These are phyloP conservation scores for Caracal caracal DNA, from an alignment of 2,113 vertebrate species.

Conservation along the genomic window DNA sequence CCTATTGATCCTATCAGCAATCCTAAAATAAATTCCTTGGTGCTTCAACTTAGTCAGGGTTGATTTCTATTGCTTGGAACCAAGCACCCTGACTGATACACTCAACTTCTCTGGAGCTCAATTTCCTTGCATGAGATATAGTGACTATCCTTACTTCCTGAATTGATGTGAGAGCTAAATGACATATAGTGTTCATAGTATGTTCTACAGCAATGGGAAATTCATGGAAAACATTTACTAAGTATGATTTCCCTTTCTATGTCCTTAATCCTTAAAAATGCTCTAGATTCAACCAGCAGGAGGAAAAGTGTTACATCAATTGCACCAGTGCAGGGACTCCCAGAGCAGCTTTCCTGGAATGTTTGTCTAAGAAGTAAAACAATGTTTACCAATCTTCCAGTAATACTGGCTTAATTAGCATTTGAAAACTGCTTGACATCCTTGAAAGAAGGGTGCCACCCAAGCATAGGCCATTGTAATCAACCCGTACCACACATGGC, in stretches of 20 bases:
- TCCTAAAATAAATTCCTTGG: neutral
- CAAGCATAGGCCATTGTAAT: conserved; percentile 45
- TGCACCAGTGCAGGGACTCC: neutral
- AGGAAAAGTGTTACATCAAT: neutral
- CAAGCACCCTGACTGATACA: neutral
- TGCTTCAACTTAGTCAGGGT: neutral
- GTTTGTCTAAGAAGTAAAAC: conserved; percentile 52
- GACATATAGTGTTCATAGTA: neutral
- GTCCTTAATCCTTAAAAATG: neutral
- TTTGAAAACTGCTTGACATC: conserved; percentile 64
- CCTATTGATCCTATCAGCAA: neutral
- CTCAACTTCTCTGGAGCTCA: neutral
- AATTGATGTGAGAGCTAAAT: neutral
- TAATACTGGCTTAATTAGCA: conserved; percentile 55
- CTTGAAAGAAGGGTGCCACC: conserved; percentile 60
- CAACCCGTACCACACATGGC: neutral
- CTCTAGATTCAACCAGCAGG: neutral
- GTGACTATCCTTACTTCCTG: neutral
- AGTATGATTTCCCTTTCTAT: neutral
- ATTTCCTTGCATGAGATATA: neutral
- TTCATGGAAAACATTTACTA: neutral
- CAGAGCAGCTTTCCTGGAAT: neutral
- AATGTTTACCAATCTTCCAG: conserved; percentile 56
- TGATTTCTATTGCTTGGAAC: neutral
- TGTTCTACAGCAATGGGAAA: neutral